Conservation (phyloP, 1,140 invertebrate species). For the Riptortus pedestris region DNA sequence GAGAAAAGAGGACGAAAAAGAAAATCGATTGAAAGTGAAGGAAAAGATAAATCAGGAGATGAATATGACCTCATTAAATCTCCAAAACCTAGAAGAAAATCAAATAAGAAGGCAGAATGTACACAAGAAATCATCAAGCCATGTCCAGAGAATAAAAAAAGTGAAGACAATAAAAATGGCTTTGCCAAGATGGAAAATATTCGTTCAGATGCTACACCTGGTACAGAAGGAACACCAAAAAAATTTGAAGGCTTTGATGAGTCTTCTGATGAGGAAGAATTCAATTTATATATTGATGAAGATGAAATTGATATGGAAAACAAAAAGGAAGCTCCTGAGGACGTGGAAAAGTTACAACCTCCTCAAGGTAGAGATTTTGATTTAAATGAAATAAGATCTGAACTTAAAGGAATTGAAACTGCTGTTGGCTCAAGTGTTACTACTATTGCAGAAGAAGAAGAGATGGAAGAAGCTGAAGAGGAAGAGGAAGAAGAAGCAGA, state of each 20-base stretch:
- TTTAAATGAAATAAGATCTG: slow-evolving; percentile 69
- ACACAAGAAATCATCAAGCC: slow-evolving; percentile 5
- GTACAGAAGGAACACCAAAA: not conserved
- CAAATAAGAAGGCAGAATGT: slow-evolving; percentile 18
- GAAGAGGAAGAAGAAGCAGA: slow-evolving; percentile 17
- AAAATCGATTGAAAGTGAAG: slow-evolving; percentile 25
- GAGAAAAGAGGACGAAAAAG: slow-evolving; percentile 26
- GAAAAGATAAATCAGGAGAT: slow-evolving; percentile 20
- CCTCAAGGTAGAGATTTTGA: slow-evolving; percentile 64
- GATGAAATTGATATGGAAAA: slow-evolving; percentile 14
- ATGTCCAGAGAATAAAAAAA: not conserved
- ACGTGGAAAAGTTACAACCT: slow-evolving; percentile 26
- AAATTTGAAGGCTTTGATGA: slow-evolving; percentile 18
- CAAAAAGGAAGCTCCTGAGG: not conserved
- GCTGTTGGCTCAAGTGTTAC: slow-evolving; percentile 39
- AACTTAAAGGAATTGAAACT: slow-evolving; percentile 66
- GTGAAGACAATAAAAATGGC: too few species aligned
- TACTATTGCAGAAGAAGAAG: slow-evolving; percentile 29
- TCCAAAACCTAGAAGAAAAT: slow-evolving; percentile 10
- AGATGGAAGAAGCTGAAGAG: not conserved
- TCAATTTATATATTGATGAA: slow-evolving; percentile 10
- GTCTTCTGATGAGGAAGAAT: slow-evolving; percentile 9
- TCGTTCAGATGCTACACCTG: not conserved
- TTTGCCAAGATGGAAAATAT: not conserved
- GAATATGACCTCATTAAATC: slow-evolving; percentile 14